These are phyloP conservation scores for Nephrotoma appendiculata DNA, from an alignment of 2,888 invertebrate genomes.

Conservation along the genomic window DNA sequence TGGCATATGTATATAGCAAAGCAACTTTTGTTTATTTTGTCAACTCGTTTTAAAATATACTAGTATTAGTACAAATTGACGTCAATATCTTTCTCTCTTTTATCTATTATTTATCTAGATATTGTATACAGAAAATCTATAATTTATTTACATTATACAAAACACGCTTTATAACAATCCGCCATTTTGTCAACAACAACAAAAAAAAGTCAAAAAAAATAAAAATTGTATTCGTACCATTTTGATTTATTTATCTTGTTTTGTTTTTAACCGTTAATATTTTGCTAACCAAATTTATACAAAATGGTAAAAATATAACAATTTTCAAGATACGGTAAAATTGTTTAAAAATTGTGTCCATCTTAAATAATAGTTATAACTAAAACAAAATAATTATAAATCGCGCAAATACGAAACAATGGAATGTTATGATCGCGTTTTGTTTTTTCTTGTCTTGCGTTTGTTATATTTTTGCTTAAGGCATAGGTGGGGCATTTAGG, in stretches of 20 bases:
- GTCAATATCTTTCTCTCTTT: background rate
- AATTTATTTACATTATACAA: background rate
- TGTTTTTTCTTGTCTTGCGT: background rate
- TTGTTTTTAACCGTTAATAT: background rate
- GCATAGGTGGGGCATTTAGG: background rate
- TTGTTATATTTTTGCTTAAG: background rate
- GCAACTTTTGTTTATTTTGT: background rate
- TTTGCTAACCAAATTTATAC: background rate
- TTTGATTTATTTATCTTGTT: background rate
- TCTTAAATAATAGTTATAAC: background rate
- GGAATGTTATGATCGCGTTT: background rate
- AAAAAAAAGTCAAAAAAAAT: background rate
- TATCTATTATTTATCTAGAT: background rate
- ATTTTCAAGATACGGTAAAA: background rate
- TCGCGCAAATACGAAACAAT: background rate
- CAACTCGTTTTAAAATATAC: background rate
- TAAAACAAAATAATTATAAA: background rate
- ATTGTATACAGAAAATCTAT: background rate
- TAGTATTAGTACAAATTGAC: background rate
- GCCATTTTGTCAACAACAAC: background rate
- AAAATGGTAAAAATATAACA: background rate
- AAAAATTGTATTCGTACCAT: background rate
- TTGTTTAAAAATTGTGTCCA: background rate
- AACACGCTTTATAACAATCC: background rate
- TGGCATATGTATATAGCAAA: background rate